Base-by-base conservation (phyloP, 2,888 invertebrate species). In the Pristionchus fissidentatus region DNA sequence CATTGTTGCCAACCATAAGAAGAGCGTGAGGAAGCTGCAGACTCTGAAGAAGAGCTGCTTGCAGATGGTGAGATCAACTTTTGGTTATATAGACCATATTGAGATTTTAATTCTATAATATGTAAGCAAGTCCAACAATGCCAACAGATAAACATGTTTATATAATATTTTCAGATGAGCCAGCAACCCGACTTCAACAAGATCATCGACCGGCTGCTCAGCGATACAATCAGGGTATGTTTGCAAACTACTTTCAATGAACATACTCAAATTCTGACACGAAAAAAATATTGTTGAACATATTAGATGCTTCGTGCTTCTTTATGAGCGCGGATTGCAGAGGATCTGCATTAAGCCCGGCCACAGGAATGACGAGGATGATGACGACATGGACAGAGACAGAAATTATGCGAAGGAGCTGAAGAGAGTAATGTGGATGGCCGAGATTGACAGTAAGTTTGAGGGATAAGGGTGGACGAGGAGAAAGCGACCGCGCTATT, bases 401-500 rank as follows among this genome's bases (percentile, higher is more conserved):
- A 7, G 26, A 13, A 41, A 70, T 70, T n/a, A 22, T 0, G 8
- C 8, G 8, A 41, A 41, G 26, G 7, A 70, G 70, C n/a, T 4
- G 26, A 41, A 10, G 26, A 70, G 41, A 15, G 70, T 43, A 43
- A 0, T 70, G 26, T 70, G 70, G 70, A 70, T 70, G 70, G n/a
- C 22, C 8, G 70, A 70, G 70, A 70, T 70, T 22, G 70, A 70
- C 5, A 41, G 70, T 70, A 41, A 70, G 70, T 29, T 55, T 7
- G n/a, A n/a, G n/a, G n/a, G n/a, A n/a, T n/a, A n/a, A n/a, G n/a
- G n/a, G n/a, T n/a, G n/a, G n/a, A n/a, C n/a, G n/a, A n/a, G n/a
- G n/a, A n/a, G n/a, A n/a, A n/a, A n/a, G n/a, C n/a, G n/a, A n/a
- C n/a, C n/a, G n/a, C n/a, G n/a, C n/a, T n/a, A n/a, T n/a, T n/a